These are phyloP conservation scores for Tortricodes alternella DNA, from an alignment of 2,888 invertebrate genomes.

Conservation along the genomic window DNA sequence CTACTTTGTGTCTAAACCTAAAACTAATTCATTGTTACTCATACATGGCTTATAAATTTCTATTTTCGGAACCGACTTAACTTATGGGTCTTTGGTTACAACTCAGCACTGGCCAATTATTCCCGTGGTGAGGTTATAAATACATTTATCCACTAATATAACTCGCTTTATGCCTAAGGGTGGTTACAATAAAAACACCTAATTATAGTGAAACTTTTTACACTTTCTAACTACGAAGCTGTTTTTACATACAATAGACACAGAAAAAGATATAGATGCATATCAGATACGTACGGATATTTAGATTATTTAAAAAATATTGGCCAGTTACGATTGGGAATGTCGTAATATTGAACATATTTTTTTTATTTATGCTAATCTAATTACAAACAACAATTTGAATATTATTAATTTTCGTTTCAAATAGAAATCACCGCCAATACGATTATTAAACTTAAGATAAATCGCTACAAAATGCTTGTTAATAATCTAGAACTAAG, in stretches of 20 bases:
- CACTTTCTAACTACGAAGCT: slow-evolving; percentile 67
- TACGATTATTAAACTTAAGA: slow-evolving; percentile 40
- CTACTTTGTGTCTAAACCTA: slow-evolving; percentile 20
- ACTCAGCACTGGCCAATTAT: slow-evolving; percentile 45
- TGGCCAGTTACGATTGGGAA: slow-evolving; percentile 51
- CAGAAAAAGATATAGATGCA: slow-evolving; percentile 51
- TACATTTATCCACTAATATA: slow-evolving; percentile 15
- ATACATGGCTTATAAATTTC: slow-evolving; percentile 19
- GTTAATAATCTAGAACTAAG: slow-evolving; percentile 23
- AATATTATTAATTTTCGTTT: slow-evolving; percentile 61
- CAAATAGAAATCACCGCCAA: slow-evolving; percentile 57
- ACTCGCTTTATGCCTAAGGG: slow-evolving; percentile 26
- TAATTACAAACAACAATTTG: slow-evolving; percentile 58
- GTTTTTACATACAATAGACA: slow-evolving; percentile 63
- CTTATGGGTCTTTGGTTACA: slow-evolving; percentile 25
- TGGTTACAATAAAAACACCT: slow-evolving; percentile 48
- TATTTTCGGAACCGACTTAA: slow-evolving; percentile 34
- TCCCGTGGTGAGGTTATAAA: slow-evolving; percentile 36
- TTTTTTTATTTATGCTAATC: slow-evolving; percentile 47
- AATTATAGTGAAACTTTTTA: slow-evolving; percentile 54
- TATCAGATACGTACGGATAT: slow-evolving; percentile 44
- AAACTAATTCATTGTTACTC: slow-evolving; percentile 29
- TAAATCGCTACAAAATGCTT: slow-evolving; percentile 25
- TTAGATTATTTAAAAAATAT: slow-evolving; percentile 47
- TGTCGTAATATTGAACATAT: slow-evolving; percentile 54